Percentiles rank a stretch among this genome's conserved stretches.
Conservation (phyloP, 2,888 invertebrate species). For the Hetaerina titia region DNA sequence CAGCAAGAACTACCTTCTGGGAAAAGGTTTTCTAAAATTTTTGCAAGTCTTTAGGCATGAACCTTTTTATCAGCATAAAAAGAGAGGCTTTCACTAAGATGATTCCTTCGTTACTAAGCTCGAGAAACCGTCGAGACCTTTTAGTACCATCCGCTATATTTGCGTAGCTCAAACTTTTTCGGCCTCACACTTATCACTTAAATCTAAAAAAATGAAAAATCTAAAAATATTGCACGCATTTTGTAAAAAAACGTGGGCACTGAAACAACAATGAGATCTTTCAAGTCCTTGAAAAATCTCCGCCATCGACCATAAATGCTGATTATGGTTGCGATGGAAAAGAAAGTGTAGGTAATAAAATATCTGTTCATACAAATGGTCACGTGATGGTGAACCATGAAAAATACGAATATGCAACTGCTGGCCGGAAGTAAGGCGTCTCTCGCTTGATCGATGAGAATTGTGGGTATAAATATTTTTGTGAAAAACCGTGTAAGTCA, state of each 20-base stretch:
- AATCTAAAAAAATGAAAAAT: constrained; percentile 6
- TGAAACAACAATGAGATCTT: background rate
- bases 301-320: background rate
- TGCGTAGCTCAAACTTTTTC: background rate
- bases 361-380: background rate
- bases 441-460: too few relatives aligned
- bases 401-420: too few relatives aligned
- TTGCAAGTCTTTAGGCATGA: background rate
- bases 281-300: background rate
- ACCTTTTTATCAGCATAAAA: background rate
- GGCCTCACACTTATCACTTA: background rate
- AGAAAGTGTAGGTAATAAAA: background rate
- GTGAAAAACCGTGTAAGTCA: too few relatives aligned
- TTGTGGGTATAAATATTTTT: too few relatives aligned
- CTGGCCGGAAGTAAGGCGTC: too few relatives aligned
- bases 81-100: background rate
- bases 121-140: background rate
- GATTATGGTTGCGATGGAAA: background rate
- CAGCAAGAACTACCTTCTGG: too few relatives aligned
- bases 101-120: background rate
- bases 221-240: background rate
- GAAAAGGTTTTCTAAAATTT: background rate
- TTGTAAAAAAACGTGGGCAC: background rate
- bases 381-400: background rate
- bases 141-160: background rate